These are phyloP conservation scores for Rhopilema esculentum DNA, from an alignment of 30 jellyfish, hydroid and myxozoan species.

Conservation along the genomic window DNA sequence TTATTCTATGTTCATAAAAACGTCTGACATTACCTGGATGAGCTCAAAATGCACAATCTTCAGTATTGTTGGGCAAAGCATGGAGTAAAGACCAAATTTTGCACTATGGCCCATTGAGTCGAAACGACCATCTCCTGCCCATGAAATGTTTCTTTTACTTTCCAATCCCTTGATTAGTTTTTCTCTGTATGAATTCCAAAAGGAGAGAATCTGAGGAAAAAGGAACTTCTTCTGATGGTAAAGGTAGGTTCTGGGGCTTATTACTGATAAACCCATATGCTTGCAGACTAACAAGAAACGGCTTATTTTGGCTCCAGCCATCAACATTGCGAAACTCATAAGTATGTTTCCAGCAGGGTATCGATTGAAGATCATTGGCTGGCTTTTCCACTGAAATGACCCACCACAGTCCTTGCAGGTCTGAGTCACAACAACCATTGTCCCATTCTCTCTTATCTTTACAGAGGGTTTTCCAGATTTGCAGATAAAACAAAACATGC, in stretches of 20 bases:
- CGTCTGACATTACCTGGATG: conserved; percentile 19
- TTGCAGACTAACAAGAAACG: conserved; percentile 7
- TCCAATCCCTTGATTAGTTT: conserved; percentile 16
- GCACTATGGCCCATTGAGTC: conserved; percentile 16
- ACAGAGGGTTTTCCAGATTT: conserved; percentile 22
- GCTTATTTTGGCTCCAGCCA: conserved; percentile 21
- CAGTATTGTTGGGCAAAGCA: conserved; percentile 25
- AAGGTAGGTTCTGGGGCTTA: too few relatives aligned
- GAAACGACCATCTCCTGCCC: conserved; percentile 12
- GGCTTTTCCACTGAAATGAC: conserved; percentile 1
- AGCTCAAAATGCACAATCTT: conserved; percentile 22
- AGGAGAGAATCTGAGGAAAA: conserved; percentile 26
- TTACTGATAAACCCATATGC: conserved; percentile 30
- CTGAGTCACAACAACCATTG: conserved; percentile 25
- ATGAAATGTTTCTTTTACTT: conserved; percentile 15
- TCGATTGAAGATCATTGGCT: conserved; percentile 6
- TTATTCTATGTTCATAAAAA: conserved; percentile 9
- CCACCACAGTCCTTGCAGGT: conserved; percentile 25
- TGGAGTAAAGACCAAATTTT: conserved; percentile 17
- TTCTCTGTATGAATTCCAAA: conserved; percentile 20
- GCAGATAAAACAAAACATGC: conserved; percentile 22
- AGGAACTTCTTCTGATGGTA: conserved; percentile 32
- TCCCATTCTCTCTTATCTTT: conserved; percentile 20
- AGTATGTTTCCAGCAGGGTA: conserved; percentile 17
- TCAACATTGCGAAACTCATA: neutral